Evolutionary conservation across 1,140 invertebrate genomes (phyloP).

Genomic region (Cydia strobilella): DNA sequence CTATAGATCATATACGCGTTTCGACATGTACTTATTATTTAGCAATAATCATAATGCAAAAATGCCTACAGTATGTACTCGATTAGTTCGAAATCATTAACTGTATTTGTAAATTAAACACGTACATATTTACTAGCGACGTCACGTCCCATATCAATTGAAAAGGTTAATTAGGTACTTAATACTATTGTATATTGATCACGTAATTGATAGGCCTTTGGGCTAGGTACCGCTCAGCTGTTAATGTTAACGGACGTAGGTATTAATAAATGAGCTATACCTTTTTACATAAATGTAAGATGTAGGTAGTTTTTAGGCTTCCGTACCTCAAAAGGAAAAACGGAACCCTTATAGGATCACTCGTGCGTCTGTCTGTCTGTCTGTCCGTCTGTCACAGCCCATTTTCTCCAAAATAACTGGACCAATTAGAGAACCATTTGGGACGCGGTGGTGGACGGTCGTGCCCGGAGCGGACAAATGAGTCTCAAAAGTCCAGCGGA

Average conservation of each 20-base stretch:
- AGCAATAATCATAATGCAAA: conserved; percentile 20
- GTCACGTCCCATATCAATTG: conserved; percentile 8
- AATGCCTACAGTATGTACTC: not conserved
- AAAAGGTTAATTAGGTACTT: conserved; percentile 20
- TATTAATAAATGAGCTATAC: not conserved
- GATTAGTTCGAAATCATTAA: not conserved
- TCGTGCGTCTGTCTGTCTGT: too few species aligned
- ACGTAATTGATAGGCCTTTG: not conserved
- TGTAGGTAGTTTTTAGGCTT: too few species aligned
- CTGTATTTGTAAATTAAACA: too few species aligned
- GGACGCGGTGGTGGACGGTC: too few species aligned
- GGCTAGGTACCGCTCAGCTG: not conserved
- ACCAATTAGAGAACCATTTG: too few species aligned
- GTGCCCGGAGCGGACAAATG: too few species aligned
- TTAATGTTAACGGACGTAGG: not conserved
- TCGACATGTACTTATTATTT: conserved; percentile 21
- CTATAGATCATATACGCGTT: not conserved
- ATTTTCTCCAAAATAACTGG: too few species aligned
- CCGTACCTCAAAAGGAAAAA: too few species aligned
- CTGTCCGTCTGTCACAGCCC: too few species aligned
- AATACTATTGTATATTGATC: conserved; percentile 21
- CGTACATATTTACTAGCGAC: not conserved
- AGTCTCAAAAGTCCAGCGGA: too few species aligned
- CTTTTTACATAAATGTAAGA: too few species aligned
- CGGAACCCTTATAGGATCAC: too few species aligned